Conservation (phyloP, 2,113 vertebrate genomes). For the Marmota flaviventris region DNA sequence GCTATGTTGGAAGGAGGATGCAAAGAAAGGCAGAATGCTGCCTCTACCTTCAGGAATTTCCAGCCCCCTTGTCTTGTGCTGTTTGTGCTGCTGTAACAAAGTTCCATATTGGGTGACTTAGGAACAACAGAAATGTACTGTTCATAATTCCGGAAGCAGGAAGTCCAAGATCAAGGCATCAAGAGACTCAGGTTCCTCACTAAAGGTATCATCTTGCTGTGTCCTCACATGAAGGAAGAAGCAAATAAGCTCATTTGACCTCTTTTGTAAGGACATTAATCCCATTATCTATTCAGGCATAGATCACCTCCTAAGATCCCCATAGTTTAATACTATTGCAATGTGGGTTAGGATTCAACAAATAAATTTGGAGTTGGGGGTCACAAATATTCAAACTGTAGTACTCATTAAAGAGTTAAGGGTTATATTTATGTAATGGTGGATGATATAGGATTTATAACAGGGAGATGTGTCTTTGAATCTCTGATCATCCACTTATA, state of each 20-base stretch:
- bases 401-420: not conserved
- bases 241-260: not conserved
- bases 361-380: too few relatives aligned
- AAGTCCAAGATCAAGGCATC: not conserved
- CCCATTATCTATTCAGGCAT: too few relatives aligned
- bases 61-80: not conserved
- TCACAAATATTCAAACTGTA: not conserved
- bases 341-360: not conserved
- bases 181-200: not conserved
- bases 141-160: not conserved
- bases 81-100: not conserved
- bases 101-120: not conserved
- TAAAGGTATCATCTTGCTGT: not conserved
- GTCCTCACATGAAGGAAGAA: not conserved
- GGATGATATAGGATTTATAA: not conserved
- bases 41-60: not conserved
- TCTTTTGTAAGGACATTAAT: not conserved
- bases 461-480: not conserved
- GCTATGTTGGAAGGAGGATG: not conserved
- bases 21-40: constrained; percentile 1
- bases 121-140: not conserved
- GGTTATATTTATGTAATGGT: not conserved
- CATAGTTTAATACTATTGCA: not conserved
- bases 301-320: not conserved
- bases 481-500: not conserved